Base-by-base conservation (phyloP, 2,888 invertebrate genomes). In the Itoplectis maculator region DNA sequence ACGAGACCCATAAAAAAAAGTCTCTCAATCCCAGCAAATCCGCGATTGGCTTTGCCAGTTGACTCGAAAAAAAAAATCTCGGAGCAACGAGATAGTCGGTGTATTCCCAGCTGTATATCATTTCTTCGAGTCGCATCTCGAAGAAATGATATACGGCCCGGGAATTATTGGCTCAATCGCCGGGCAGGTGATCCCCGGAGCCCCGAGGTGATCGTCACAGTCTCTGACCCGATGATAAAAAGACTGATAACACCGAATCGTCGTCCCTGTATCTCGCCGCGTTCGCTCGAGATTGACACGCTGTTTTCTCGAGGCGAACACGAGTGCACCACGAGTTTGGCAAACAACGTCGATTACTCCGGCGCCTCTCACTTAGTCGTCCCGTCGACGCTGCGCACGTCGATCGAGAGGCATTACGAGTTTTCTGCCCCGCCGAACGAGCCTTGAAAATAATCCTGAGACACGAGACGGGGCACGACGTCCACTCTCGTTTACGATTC, bases 281-380 rank as follows among this genome's bases (percentile, higher is more conserved):
- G 56, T 29, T 56, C 37, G n/a, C 2, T 47, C 5, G 2, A 40
- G 45, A 42, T 15, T 29, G 18, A 15, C 45, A 18, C 59, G 45
- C 15, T 45, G 59, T 59, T 72, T 59, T 72, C 0, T 15, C 15
- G 49, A 23, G 18, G 18, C 20, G 37, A 5, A 1, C 20, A 51
- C 69, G 69, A 40, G 37, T 40, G 9, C 35, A 29, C n/a, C 56
- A 35, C 56, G 56, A 56, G 56, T 35, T 56, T 29, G 35, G 29
- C 56, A 13, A 54, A 13, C 23, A 56, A n/a, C 61, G 15, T 61
- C 40, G 40, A 61, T 63, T 42, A 18, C 20, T 42, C 63, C 42
- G 35, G 23, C 42, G n/a, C n/a, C n/a, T n/a, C n/a, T n/a, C 29
- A 5, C 5, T 29, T 29, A 29, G 29, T 5, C 29, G 29, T 5